These are phyloP conservation scores for Rhinophrynus dorsalis DNA, from an alignment of 2,797 vertebrate species.

Conservation along the genomic window DNA sequence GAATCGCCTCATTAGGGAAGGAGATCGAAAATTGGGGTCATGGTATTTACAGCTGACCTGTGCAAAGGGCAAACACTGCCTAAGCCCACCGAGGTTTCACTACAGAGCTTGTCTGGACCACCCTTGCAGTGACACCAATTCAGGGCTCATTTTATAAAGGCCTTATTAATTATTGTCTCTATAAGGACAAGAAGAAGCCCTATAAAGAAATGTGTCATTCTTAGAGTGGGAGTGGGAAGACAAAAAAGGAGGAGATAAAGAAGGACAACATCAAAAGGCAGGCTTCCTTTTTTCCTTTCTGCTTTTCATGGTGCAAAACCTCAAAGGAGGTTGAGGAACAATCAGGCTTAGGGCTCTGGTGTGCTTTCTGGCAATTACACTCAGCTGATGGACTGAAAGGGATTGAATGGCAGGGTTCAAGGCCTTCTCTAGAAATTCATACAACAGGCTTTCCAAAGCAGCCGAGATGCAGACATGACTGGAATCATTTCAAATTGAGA, in stretches of 20 bases:
- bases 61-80: slow-evolving; percentile 87
- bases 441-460: slow-evolving; percentile 93
- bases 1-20: slow-evolving; percentile 96
- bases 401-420: slow-evolving; percentile 98
- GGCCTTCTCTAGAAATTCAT: slow-evolving; percentile 94
- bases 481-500: slow-evolving; percentile 97
- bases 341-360: slow-evolving; percentile 96
- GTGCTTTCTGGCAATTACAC: slow-evolving; percentile 99
- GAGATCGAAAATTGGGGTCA: slow-evolving; percentile 96
- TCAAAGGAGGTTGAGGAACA: slow-evolving; percentile 99
- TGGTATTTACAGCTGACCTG: slow-evolving; percentile 95
- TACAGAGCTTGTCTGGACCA: slow-evolving; percentile 83
- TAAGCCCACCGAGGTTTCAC: slow-evolving; percentile 86
- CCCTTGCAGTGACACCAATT: slow-evolving; percentile 92
- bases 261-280: slow-evolving; percentile 93
- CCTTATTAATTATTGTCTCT: slow-evolving; percentile 99
- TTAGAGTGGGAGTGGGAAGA: slow-evolving; percentile 83
- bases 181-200: slow-evolving; percentile 85
- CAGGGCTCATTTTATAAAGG: slow-evolving; percentile 95
- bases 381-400: slow-evolving; percentile 99
- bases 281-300: slow-evolving; percentile 71
- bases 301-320: slow-evolving; percentile 98
- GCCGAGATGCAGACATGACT: slow-evolving; percentile 73
- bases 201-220: slow-evolving; percentile 96
- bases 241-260: slow-evolving; percentile 71